Base-by-base conservation (phyloP, 2,113 vertebrate species). In the Centropus bengalensis region DNA sequence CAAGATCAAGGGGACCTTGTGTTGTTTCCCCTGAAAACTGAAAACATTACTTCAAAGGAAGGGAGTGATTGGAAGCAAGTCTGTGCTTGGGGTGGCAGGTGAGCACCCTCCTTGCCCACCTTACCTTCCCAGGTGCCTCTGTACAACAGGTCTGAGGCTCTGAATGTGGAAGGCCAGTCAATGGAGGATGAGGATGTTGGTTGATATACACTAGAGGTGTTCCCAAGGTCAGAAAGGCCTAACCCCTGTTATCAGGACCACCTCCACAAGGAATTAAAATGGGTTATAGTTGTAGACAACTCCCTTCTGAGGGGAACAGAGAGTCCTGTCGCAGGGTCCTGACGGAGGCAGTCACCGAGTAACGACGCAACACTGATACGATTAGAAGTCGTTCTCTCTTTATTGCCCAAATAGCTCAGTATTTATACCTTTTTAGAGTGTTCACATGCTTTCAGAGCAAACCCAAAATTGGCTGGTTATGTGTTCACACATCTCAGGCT, bases 181-280 rank as follows among this genome's bases (percentile, higher is more conserved):
- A 7, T 30, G 59, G 19, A 55, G 36, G 21, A 15, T 44, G 27
- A 23, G 40, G 26, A 9, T 78, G 12, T 26, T 51, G 26, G 18
- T 66, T 33, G 45, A 26, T 44, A 52, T 59, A 27, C 27, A 26
- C 22, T 22, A 60, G 33, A 71, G 14, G 7, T 66, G 33, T 55
- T 77, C 22, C 47, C 40, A 82, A 30, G 76, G 33, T 66, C 33
- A 76, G 68, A 80, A 89, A 63, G 36, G 24, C 26, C 30, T 33
- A 36, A 21, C 10, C 3, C 7, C 6, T 9, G 0, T 3, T 12
- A 47, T 27, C 18, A 21, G 1, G 2, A 18, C 5, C 13, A 70
- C 26, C n/a, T 69, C 33, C 38, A 15, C 1, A 2, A 63, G 22
- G 28, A 64, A 28, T 54, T 58, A 51, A 60, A 10, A 42, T 1